These are phyloP conservation scores for Cydia amplana DNA, from an alignment of 1,140 invertebrate species.

Conservation along the genomic window DNA sequence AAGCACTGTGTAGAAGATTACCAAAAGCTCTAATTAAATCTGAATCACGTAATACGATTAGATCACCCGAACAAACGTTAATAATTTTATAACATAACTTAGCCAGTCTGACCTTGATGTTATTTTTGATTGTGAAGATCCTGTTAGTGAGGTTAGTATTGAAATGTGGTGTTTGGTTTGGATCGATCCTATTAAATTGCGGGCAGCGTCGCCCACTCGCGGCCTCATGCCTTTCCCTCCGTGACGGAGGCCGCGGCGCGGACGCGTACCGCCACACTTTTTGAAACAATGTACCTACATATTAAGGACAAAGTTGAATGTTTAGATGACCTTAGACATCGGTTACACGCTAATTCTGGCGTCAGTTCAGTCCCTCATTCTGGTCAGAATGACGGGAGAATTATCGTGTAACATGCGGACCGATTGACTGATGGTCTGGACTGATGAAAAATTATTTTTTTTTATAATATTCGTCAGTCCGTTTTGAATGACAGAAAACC, in stretches of 20 bases:
- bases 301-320: constrained; percentile 31
- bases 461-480: too few relatives aligned
- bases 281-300: constrained; percentile 31
- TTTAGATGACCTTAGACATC: constrained; percentile 24
- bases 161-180: constrained; percentile 42
- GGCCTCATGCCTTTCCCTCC: constrained; percentile 50
- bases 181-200: constrained; percentile 28
- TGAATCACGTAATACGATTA: background rate
- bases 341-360: too few relatives aligned
- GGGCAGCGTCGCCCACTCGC: constrained; percentile 38
- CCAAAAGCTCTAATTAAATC: background rate
- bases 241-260: constrained; percentile 40
- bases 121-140: constrained; percentile 22
- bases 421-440: too few relatives aligned
- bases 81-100: background rate
- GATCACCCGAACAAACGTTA: constrained; percentile 8
- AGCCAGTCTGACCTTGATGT: constrained; percentile 19
- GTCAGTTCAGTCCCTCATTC: too few relatives aligned
- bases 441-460: too few relatives aligned
- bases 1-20: background rate
- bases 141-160: constrained; percentile 19
- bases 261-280: constrained; percentile 20
- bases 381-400: too few relatives aligned
- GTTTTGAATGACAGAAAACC: too few relatives aligned
- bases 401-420: too few relatives aligned